phyloP scores from a whole-genome alignment of 2,797 vertebrate genomes.

The Pseudocheirus occidentalis region DNA sequence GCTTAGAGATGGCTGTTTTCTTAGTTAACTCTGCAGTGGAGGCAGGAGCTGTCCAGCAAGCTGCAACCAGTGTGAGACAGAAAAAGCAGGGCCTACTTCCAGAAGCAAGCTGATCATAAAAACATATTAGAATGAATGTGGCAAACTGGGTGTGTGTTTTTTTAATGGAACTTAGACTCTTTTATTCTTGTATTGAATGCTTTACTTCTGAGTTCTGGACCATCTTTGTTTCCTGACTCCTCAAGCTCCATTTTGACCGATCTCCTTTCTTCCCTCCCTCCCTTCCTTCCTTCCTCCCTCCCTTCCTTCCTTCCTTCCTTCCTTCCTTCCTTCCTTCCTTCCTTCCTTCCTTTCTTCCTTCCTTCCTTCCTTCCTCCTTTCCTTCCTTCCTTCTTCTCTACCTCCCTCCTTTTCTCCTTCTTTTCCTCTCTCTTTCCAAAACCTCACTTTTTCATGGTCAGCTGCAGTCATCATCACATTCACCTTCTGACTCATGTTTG shows the following conservation, averaged over 20 bases:
- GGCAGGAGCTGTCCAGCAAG: not conserved
- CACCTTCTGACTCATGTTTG: not conserved
- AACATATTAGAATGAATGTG: not conserved
- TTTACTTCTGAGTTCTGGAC: not conserved
- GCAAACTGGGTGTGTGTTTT: not conserved
- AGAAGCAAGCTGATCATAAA: not conserved
- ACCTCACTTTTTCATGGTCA: not conserved
- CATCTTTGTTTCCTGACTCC: not conserved
- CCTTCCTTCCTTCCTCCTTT: too few species aligned
- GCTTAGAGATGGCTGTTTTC: not conserved
- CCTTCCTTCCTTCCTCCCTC: not conserved
- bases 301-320: fast-evolving
- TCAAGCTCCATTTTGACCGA: not conserved
- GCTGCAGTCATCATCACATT: not conserved
- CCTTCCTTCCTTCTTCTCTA: too few species aligned
- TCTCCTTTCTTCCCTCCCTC: not conserved
- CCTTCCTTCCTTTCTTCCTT: fast-evolving
- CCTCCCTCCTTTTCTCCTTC: too few species aligned
- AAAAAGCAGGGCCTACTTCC: not conserved
- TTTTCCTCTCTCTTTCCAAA: too few species aligned
- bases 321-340: not conserved
- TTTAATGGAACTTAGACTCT: not conserved
- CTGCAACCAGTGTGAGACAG: not conserved
- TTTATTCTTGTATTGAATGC: not conserved
- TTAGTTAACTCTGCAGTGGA: not conserved